Evolutionary conservation across 1,140 invertebrate genomes (phyloP), one percentile per base, ranked within the genome.

Genomic region (Drosophila orosa): DNA sequence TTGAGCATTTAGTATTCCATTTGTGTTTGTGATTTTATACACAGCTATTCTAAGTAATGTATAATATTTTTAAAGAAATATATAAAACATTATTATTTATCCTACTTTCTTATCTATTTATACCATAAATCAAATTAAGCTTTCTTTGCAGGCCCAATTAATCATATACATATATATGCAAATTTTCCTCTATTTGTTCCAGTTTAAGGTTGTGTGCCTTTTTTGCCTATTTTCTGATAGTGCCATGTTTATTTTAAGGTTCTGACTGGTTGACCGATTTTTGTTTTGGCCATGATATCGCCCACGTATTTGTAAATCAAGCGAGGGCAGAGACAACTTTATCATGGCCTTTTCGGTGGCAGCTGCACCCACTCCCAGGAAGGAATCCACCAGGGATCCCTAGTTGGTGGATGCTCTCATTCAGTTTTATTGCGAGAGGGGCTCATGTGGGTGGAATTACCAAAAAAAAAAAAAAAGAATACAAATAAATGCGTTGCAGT

Each of bases 291-390:
- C 45, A 31, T 58, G 42, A 58, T 25, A 27, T 3, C 66, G 29
- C 61, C 62, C 61, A 67, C 39, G 48, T 15, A 29, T 35, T 74
- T 74, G 75, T 83, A 82, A 82, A 82, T 82, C 80, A 80, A 81
- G 50, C 48, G 55, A 54, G 13, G 42, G 47, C 45, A 65, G 56
- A 61, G 56, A 81, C 66, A 62, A 83, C 60, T 66, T 82, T 82
- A 82, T 83, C 80, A 37, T 55, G 37, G 56, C 48, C 42, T 66
- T 54, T 52, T 63, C 47, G 75, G 52, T 79, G 80, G 77, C 80
- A 83, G 80, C 80, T 83, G 80, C 42, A 55, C n/a, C 60, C 40
- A 75, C 47, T 83, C 80, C 80, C 78, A 80, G 58, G 54, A 39
- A 48, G 50, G 35, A 48, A 63, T 61, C 5, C 58, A 54, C 48